Conservation (phyloP, 2,888 invertebrate species). For the Cremastinae sp. region DNA sequence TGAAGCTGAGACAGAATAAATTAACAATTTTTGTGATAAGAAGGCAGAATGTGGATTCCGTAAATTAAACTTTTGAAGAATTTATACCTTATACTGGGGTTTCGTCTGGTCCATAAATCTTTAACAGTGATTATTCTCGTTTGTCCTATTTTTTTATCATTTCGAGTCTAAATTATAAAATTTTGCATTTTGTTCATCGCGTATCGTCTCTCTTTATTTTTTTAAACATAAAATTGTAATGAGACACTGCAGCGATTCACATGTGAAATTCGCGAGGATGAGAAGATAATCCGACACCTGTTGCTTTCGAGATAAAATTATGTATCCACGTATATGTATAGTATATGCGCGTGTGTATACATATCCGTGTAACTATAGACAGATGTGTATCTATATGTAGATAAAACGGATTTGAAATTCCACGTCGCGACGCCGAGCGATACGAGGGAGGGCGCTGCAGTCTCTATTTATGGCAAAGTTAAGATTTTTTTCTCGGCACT, state of each 20-base stretch:
- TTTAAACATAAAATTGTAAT: conserved; percentile 9
- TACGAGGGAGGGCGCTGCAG: too few relatives aligned
- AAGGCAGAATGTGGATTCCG: too few relatives aligned
- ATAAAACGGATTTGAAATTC: background rate
- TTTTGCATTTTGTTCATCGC: background rate
- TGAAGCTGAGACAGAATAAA: too few relatives aligned
- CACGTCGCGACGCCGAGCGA: too few relatives aligned
- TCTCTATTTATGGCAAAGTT: too few relatives aligned
- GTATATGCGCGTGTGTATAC: background rate
- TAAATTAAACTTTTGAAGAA: too few relatives aligned
- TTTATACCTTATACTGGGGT: too few relatives aligned
- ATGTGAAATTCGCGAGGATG: conserved; percentile 24
- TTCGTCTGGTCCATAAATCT: too few relatives aligned
- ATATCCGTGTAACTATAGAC: background rate
- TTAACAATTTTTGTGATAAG: too few relatives aligned
- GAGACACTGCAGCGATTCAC: conserved; percentile 7
- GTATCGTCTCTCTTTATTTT: background rate
- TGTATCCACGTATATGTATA: conserved; percentile 32
- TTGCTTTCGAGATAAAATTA: conserved; percentile 53
- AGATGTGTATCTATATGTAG: background rate
- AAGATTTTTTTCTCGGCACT: too few relatives aligned
- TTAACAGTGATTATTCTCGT: too few relatives aligned
- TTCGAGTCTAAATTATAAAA: background rate
- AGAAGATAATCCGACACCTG: conserved; percentile 46
- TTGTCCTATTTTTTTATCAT: too few relatives aligned